Evolutionary conservation across 2,888 invertebrate species (phyloP), one percentile per base, ranked within the genome.

Genomic region (Halictus ligatus): DNA sequence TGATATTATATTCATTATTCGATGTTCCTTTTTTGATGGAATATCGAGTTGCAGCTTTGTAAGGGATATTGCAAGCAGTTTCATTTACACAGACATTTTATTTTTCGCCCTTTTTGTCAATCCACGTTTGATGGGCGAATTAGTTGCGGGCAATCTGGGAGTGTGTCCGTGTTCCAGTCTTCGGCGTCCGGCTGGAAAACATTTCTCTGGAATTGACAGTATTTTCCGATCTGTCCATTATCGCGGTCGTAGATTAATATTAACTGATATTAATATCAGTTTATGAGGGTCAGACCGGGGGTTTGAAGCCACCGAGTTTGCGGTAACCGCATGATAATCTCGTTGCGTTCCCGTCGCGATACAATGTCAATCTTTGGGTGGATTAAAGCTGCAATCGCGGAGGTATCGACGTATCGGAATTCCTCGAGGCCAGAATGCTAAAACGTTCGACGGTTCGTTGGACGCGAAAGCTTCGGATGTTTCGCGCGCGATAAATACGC

Each of bases 191-290:
- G 25, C 48, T 54, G 75, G 43, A 50, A 67, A 35, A 64, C 48
- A 48, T 80, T 50, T 54, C 69, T 43, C 18, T 67, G 25, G 25
- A 13, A 25, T 18, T 35, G 64, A 50, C 48, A 73, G 74, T 35
- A 21, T 73, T 29, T 73, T 29, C 25, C 48, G 74, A 74, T 50
- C 29, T 54, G 74, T 74, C 50, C 21, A 54, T 50, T 74, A 74
- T 54, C 74, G 7, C 35, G 74, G n/a, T 35, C 67, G 77, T 29
- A n/a, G 58, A 60, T 60, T 78, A 46, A 29, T 58, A 78, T 78
- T 78, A 78, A 72, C 58, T 67, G 78, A 78, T 78, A 72, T 77
- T 48, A 77, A 77, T 77, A 77, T 50, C 48, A n/a, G 12, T 71
- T 77, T 77, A 67, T 18, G 73, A 50, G 48, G 69, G 69, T 48